Conservation (phyloP, 2,113 vertebrate species). For the Nyctereutes procyonoides region DNA sequence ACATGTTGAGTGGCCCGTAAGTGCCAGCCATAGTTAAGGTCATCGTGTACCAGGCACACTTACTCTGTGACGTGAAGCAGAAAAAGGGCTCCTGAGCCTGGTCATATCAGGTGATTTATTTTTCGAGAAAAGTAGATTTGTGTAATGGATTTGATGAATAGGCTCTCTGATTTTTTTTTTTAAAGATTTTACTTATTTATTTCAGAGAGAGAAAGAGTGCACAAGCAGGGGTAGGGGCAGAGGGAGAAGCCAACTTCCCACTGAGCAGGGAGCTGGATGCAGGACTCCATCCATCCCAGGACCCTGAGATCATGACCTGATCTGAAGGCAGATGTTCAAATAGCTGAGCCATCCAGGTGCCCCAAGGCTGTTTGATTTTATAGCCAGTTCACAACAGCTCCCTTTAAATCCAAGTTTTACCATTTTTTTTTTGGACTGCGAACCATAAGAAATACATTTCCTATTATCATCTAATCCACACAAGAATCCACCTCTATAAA, state of each 20-base stretch:
- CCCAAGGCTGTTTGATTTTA: not conserved
- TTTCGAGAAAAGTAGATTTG: not conserved
- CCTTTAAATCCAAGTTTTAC: not conserved
- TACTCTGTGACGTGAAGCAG: fast-evolving
- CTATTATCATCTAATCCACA: not conserved
- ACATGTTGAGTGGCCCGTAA: not conserved
- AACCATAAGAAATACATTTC: not conserved
- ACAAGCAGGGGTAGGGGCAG: not conserved
- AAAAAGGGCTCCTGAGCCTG: not conserved
- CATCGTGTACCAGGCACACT: fast-evolving
- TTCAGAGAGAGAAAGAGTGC: not conserved
- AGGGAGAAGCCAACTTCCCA: not conserved
- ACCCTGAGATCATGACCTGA: not conserved
- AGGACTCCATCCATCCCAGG: not conserved
- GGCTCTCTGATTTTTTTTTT: not conserved
- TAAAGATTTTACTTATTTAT: not conserved
- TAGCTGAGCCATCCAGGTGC: not conserved
- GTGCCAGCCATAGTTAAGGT: no score
- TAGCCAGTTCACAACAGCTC: not conserved
- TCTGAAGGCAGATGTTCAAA: not conserved
- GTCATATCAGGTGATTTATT: not conserved
- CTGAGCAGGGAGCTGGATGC: not conserved
- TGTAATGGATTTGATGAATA: not conserved
- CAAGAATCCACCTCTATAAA: not conserved
- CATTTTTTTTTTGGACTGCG: not conserved